Base-by-base conservation (phyloP, 2,888 invertebrate species). In the Eilema griseolum region DNA sequence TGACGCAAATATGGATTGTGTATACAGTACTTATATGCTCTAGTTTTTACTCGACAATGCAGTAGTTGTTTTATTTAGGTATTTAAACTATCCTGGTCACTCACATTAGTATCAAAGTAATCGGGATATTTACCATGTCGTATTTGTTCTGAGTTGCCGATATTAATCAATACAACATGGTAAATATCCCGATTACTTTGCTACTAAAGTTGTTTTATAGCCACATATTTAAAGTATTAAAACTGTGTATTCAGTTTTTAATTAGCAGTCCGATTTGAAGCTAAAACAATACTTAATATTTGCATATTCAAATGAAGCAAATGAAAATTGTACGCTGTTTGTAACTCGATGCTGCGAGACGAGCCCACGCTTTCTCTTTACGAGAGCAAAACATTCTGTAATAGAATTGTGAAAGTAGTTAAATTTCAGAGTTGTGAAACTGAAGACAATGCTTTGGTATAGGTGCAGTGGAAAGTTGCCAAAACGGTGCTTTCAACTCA, bases 221-320 rank as follows among this genome's bases (percentile, higher is more conserved):
- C 20, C 52, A 52, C 52, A n/a, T 52, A 46, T 46, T 20, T 20
- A 46, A 46, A 46, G 10, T 52, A 46, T 46, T 20, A 7, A 46
- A 46, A 46, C 46, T 20, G 46, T 52, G 8, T 52, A 52, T n/a
- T 52, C 20, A n/a, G n/a, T 52, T 52, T 61, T 61, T 57, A 63
- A 23, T 61, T 46, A 62, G 61, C 16, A 59, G n/a, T 12, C 37
- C 46, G 20, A 59, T 52, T 59, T 59, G 37, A 20, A 62, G 33
- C 31, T 60, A 63, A 24, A 70, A 46, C n/a, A 31, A 67, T 28
- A 59, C 52, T 52, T 52, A 52, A 52, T 52, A 33, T 69, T 70
- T 57, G 57, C 37, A 68, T 73, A 73, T 67, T 73, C 61, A 66
- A 24, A 67, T 37, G 20, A 70, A 33, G 33, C 41, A 69, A 66